Evolutionary conservation across 2,113 vertebrate species (phyloP), one percentile per base, ranked within the genome.

Genomic region (Plecturocebus donacophilus): DNA sequence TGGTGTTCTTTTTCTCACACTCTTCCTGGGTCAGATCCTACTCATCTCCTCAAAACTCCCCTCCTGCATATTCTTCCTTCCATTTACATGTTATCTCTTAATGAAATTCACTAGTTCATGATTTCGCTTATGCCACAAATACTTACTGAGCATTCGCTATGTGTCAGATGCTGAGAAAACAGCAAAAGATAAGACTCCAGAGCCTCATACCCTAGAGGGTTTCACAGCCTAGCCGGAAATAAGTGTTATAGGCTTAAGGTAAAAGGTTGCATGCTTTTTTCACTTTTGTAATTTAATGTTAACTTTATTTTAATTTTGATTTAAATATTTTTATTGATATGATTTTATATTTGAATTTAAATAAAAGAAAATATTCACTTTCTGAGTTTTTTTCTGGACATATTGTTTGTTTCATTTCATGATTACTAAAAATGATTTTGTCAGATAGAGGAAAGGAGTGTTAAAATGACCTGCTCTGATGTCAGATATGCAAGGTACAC

Each of bases 241-340:
- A 61, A 81, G 8, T 42, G 42, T 30, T 47, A 71, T 0, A 49
- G 70, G 52, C 25, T 73, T 70, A 92, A 40, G 56, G 49, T 14
- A 11, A 90, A 90, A 90, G 38, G 17, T 40, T 81, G 32, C 23
- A 30, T 71, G 17, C 4, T 42, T 92, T 91, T 38, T 40, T 42
- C 7, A 81, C 86, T 80, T 96, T 75, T 71, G 14, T 82, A 91
- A 23, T 25, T 75, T 40, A 80, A 64, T 58, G 30, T 80, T 86
- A 58, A 84, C 70, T 81, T 87, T 27, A 79, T 97, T 96, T 90
- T 64, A 61, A 30, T 75, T 91, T 96, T 66, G 64, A 92, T 80
- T 82, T 90, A 64, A 93, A 47, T 21, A 13, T 52, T 40, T 52
- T 90, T 75, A 56, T 21, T 71, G 58, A 21, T 49, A 32, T 86